Percentiles rank a stretch among this genome's conserved stretches.
These are phyloP conservation scores for Propsilocerus akamusi DNA, from an alignment of 1,140 invertebrate genomes.

Conservation along the genomic window DNA sequence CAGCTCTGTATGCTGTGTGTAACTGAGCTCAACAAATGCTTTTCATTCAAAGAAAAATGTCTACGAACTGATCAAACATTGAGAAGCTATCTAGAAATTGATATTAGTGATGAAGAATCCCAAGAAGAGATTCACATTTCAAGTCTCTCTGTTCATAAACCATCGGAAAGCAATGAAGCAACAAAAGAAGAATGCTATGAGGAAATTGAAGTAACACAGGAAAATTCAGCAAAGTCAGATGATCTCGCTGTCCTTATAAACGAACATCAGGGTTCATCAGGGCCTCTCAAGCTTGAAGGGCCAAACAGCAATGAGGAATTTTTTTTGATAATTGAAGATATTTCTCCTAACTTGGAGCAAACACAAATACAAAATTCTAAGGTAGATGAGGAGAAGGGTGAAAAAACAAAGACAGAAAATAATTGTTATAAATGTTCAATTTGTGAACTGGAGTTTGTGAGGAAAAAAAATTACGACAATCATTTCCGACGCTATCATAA, in stretches of 20 bases:
- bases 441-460: constrained; percentile 27
- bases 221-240: no score
- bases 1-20: not conserved
- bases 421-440: constrained; percentile 11
- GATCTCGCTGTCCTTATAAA: no score
- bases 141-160: no score
- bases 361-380: no score
- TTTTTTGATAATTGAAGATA: no score
- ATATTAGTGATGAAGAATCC: not conserved
- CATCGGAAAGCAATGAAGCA: not conserved
- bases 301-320: no score
- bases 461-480: constrained; percentile 22
- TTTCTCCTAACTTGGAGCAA: no score
- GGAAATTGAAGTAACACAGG: not conserved
- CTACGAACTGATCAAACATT: not conserved
- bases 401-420: not conserved
- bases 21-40: not conserved
- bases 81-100: not conserved
- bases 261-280: no score
- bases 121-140: not conserved
- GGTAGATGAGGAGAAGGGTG: no score
- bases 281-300: no score
- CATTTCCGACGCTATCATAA: constrained; percentile 12
- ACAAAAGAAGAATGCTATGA: not conserved
- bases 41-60: not conserved